A percentile compares a stretch with the other conserved stretches of the same genome.
phyloP scores from a whole-genome alignment of 2,888 invertebrate species.

The Phoronis australis region DNA sequence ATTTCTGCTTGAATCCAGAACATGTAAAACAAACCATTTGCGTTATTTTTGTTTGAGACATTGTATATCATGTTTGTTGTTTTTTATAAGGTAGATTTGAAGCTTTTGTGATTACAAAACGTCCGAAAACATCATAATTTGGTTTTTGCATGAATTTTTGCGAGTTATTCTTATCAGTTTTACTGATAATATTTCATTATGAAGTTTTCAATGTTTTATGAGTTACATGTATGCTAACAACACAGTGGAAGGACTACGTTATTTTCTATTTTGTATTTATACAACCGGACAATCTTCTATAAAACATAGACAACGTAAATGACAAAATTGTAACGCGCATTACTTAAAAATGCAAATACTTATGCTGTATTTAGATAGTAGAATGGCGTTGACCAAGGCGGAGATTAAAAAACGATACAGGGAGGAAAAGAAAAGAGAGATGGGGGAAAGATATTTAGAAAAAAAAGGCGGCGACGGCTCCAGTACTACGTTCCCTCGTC shows the following conservation, averaged over 20 bases:
- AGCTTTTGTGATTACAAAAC: too few relatives aligned
- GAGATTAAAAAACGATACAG: constrained; percentile 7
- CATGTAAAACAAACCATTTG: background rate
- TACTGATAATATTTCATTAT: background rate
- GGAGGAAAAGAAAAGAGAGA: constrained; percentile 3
- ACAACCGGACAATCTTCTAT: too few relatives aligned
- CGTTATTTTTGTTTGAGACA: too few relatives aligned
- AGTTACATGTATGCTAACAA: background rate
- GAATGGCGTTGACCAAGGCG: background rate
- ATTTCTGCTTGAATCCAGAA: background rate
- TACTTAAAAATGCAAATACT: too few relatives aligned
- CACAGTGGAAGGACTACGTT: too few relatives aligned
- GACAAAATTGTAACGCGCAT: too few relatives aligned
- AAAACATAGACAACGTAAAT: background rate
- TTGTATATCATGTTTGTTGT: too few relatives aligned
- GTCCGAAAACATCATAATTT: too few relatives aligned
- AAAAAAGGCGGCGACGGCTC: constrained; percentile 2
- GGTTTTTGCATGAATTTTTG: too few relatives aligned
- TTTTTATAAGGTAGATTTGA: too few relatives aligned
- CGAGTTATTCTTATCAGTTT: too few relatives aligned
- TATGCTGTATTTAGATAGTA: background rate
- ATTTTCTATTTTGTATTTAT: too few relatives aligned
- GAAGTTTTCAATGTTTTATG: background rate
- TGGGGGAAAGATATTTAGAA: constrained; percentile 2
- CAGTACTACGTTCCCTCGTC: background rate